Conservation (phyloP, 2,888 invertebrate genomes). For the Lochmaea capreae region DNA sequence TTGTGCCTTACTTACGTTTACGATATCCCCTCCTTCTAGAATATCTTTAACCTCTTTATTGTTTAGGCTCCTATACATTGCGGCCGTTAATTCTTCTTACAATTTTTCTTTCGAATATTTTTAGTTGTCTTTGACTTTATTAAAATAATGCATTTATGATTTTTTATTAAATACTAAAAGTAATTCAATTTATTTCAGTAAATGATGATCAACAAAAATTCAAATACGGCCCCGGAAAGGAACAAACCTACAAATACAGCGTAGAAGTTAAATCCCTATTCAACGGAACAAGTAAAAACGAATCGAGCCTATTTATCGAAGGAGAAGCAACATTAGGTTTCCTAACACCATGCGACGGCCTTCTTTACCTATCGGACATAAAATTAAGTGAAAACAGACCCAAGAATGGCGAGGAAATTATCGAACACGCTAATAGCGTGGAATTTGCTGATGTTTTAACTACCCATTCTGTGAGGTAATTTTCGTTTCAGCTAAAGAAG, state of each 20-base stretch:
- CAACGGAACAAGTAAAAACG: conserved; percentile 76
- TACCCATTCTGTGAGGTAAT: conserved; percentile 67
- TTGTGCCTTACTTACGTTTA: too few relatives aligned
- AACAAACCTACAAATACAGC: conserved; percentile 79
- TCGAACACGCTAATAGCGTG: conserved; percentile 66
- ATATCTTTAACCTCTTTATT: too few relatives aligned
- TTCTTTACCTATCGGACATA: conserved; percentile 72
- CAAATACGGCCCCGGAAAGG: conserved; percentile 70
- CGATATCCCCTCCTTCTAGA: too few relatives aligned
- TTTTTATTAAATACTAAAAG: background rate
- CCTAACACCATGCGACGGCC: conserved; percentile 78
- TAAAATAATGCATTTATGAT: too few relatives aligned
- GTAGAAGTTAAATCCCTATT: conserved; percentile 79
- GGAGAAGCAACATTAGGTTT: conserved; percentile 74
- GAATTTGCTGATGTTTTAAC: conserved; percentile 71
- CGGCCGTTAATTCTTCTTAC: too few relatives aligned
- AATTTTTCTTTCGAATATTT: too few relatives aligned
- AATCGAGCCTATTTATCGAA: conserved; percentile 75
- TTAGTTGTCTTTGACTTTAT: too few relatives aligned
- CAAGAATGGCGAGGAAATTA: conserved; percentile 57
- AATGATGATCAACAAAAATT: conserved; percentile 66
- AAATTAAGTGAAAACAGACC: conserved; percentile 71
- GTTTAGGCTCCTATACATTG: too few relatives aligned
- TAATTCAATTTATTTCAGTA: background rate
- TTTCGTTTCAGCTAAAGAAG: background rate